Evolutionary conservation across 2,888 invertebrate genomes (phyloP), one percentile per base, ranked within the genome.

Genomic region (Drosophila maculinotata): DNA sequence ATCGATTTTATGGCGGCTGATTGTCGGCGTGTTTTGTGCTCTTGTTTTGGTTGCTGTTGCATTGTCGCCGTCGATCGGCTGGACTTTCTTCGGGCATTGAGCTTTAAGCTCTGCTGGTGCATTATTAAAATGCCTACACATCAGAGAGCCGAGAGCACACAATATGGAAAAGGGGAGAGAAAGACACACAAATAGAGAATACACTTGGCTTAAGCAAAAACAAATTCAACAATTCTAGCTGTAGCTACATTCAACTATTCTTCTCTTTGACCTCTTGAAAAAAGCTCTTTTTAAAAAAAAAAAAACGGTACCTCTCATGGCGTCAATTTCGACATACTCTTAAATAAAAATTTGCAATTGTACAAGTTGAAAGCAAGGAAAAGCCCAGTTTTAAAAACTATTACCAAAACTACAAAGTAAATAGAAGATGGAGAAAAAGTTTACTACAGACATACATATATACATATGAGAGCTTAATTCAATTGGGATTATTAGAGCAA

Each of bases 331-430:
- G n/a, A n/a, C n/a, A n/a, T n/a, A 4, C 20, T 20, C 20, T 20
- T 20, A 20, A 20, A 20, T 3, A 20, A 30, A 35, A 54, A 25
- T 17, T 53, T 33, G 41, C 58, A 73, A 52, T 38, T 59, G 69
- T 73, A 73, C 69, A 72, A 72, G 72, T 72, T 75, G 64, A 75
- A 64, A 74, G 76, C 68, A 71, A 63, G 51, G 57, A 53, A 69
- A 62, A 69, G 58, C 59, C 68, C 68, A 70, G 31, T 59, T 39
- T 51, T 47, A 67, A 38, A 58, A 69, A 33, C 58, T 70, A 60
- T 75, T 62, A 73, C 58, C 64, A 72, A 68, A 69, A 73, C 69
- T 73, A 72, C 72, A 69, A 69, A 69, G 65, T 73, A 73, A 65
- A 59, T 69, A 69, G 28, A 54, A 51, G 5, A 36, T 49, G 25